These are phyloP conservation scores for Pterois miles DNA, from an alignment of 2,797 vertebrate genomes.

Conservation along the genomic window DNA sequence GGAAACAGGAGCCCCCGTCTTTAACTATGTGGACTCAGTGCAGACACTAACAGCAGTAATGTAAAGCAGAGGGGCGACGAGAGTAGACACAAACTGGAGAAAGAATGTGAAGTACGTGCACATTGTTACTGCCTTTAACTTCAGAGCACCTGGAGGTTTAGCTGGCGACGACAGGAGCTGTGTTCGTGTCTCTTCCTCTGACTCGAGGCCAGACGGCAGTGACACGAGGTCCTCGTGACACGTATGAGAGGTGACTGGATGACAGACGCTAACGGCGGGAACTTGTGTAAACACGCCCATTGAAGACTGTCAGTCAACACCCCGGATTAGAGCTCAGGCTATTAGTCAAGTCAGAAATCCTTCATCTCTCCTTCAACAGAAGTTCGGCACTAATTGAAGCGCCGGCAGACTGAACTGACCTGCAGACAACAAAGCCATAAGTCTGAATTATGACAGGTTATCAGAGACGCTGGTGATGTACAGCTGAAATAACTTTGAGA, in stretches of 20 bases:
- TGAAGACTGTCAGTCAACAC: constrained; percentile 73
- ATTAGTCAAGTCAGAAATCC: constrained; percentile 65
- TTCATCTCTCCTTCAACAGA: constrained; percentile 66
- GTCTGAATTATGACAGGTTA: constrained; percentile 35
- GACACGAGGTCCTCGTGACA: constrained; percentile 63
- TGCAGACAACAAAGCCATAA: constrained; percentile 8
- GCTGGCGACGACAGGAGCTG: constrained; percentile 36
- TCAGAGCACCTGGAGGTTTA: constrained; percentile 26
- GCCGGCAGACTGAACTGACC: constrained; percentile 28
- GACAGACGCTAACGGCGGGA: constrained; percentile 74
- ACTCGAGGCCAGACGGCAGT: constrained; percentile 40
- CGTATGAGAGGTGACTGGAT: constrained; percentile 76
- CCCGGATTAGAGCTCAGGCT: constrained; percentile 57
- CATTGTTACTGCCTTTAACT: constrained; percentile 29
- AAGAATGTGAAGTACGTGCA: constrained; percentile 1
- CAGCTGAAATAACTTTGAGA: constrained; percentile 34
- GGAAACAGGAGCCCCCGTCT: background rate
- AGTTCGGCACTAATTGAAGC: constrained; percentile 53
- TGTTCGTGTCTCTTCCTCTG: constrained; percentile 52
- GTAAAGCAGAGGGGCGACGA: background rate
- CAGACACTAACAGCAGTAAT: background rate
- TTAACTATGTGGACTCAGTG: background rate
- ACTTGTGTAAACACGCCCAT: constrained; percentile 64
- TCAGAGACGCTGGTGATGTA: constrained; percentile 25
- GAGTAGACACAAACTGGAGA: background rate